These are phyloP conservation scores for Conistra vaccinii DNA, from an alignment of 2,888 invertebrate species.

Conservation along the genomic window DNA sequence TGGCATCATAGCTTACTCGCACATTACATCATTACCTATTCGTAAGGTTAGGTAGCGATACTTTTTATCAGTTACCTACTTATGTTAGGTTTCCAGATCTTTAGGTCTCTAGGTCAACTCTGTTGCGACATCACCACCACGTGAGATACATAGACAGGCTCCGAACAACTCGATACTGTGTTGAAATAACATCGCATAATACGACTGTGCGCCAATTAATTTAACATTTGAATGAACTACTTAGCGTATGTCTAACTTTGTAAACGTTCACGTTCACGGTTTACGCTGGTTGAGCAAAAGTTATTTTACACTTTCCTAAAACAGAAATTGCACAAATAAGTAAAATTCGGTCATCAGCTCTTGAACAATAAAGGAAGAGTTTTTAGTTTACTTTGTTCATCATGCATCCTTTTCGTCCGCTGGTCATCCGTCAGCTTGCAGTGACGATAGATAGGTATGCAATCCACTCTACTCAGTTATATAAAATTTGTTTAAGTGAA, in stretches of 20 bases:
- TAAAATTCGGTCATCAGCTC: slow-evolving; percentile 16
- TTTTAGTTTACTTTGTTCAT: slow-evolving; percentile 3
- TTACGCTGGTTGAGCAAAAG: slow-evolving; percentile 46
- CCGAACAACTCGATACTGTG: slow-evolving; percentile 59
- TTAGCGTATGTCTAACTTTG: slow-evolving; percentile 39
- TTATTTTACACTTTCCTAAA: slow-evolving; percentile 27
- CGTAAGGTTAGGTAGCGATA: slow-evolving; percentile 38
- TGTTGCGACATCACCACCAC: slow-evolving; percentile 65
- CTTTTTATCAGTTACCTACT: slow-evolving; percentile 55
- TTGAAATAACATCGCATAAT: slow-evolving; percentile 61
- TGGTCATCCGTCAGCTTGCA: slow-evolving; percentile 27
- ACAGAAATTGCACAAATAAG: slow-evolving; percentile 32
- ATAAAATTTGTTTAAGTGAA: slow-evolving; percentile 66
- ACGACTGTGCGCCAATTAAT: slow-evolving; percentile 55
- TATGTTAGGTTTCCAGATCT: slow-evolving; percentile 65
- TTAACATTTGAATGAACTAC: slow-evolving; percentile 55
- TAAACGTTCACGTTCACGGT: slow-evolving; percentile 41
- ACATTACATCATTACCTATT: slow-evolving; percentile 45
- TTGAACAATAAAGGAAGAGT: not conserved
- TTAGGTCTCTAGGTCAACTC: slow-evolving; percentile 70
- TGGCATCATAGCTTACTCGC: not conserved
- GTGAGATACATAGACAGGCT: slow-evolving; percentile 69
- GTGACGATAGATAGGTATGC: slow-evolving; percentile 34
- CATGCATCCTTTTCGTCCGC: slow-evolving; percentile 9
- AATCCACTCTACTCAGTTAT: slow-evolving; percentile 57